Evolutionary conservation across 2,888 invertebrate genomes (phyloP).

Genomic region (Kuschelorhynchus macadamiae): DNA sequence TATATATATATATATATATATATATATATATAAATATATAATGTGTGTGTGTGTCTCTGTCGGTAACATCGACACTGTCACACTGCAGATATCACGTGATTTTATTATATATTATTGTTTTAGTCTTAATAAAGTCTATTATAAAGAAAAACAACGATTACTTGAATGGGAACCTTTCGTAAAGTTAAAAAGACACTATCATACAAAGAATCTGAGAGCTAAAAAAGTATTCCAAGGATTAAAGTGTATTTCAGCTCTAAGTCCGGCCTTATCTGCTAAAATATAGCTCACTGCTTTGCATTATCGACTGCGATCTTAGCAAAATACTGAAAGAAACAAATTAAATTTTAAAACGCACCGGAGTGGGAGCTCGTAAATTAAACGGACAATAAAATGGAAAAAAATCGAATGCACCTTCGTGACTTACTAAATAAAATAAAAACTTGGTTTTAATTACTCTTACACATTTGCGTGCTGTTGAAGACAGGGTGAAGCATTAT

Average conservation of each 20-base stretch:
- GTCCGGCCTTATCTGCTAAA: constrained; percentile 36
- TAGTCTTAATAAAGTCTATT: too few species aligned
- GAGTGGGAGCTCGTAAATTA: constrained; percentile 40
- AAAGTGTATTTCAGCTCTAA: constrained; percentile 29
- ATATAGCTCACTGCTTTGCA: constrained; percentile 36
- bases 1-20: too few species aligned
- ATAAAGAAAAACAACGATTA: too few species aligned
- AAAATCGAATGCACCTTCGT: constrained; percentile 54
- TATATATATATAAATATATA: too few species aligned
- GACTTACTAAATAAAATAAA: constrained; percentile 53
- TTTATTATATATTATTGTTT: too few species aligned
- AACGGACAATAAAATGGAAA: constrained; percentile 44
- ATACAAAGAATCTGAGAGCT: constrained; percentile 1
- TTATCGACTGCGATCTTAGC: constrained; percentile 40
- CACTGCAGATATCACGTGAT: too few species aligned
- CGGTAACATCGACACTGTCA: too few species aligned
- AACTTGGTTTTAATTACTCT: constrained; percentile 54
- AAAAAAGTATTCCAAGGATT: constrained; percentile 20
- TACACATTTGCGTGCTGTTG: constrained; percentile 54
- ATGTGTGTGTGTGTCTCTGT: too few species aligned
- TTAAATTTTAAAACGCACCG: constrained; percentile 46
- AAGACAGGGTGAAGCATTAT: constrained; percentile 23
- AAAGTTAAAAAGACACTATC: constrained; percentile 12
- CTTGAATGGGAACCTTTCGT: neutral
- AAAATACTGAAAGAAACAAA: constrained; percentile 46